Evolutionary conservation across 2,113 vertebrate genomes (phyloP).

Genomic region (Pterocles gutturalis): DNA sequence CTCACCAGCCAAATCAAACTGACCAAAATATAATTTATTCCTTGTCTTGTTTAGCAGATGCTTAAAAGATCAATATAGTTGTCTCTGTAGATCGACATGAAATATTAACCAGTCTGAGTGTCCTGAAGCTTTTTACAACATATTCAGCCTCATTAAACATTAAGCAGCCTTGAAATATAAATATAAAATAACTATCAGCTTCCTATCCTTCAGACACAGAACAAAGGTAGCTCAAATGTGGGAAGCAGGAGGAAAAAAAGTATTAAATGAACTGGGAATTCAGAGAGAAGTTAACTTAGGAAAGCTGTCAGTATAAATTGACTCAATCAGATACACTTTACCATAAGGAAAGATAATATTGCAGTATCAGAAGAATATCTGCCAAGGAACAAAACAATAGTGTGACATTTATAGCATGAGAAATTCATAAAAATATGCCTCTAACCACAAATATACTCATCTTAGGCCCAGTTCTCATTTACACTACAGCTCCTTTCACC

Average conservation of each 20-base stretch:
- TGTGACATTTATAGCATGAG: neutral
- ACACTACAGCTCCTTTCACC: neutral
- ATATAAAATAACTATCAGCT: constrained; percentile 67
- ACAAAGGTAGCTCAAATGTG: constrained; percentile 55
- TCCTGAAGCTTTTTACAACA: constrained; percentile 68
- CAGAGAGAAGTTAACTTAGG: constrained; percentile 33
- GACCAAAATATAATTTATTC: constrained; percentile 66
- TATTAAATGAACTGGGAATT: constrained; percentile 62
- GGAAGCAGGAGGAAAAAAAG: constrained; percentile 45
- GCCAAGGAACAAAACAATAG: neutral
- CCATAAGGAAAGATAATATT: neutral
- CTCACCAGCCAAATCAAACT: constrained; percentile 54
- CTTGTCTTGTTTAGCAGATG: constrained; percentile 70
- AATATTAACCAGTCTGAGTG: constrained; percentile 67
- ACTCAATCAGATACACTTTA: constrained; percentile 13
- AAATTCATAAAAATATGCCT: neutral
- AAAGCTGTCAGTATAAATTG: constrained; percentile 59
- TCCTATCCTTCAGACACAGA: constrained; percentile 45
- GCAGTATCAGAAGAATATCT: neutral
- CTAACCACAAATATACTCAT: neutral
- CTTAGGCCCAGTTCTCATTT: neutral
- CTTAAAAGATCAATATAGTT: constrained; percentile 69
- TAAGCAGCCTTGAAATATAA: constrained; percentile 70
- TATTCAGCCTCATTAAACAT: constrained; percentile 73
- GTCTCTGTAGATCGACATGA: constrained; percentile 56